Evolutionary conservation across 2,888 invertebrate genomes (phyloP), one percentile per base, ranked within the genome.

Genomic region (Heliothis peltigera): DNA sequence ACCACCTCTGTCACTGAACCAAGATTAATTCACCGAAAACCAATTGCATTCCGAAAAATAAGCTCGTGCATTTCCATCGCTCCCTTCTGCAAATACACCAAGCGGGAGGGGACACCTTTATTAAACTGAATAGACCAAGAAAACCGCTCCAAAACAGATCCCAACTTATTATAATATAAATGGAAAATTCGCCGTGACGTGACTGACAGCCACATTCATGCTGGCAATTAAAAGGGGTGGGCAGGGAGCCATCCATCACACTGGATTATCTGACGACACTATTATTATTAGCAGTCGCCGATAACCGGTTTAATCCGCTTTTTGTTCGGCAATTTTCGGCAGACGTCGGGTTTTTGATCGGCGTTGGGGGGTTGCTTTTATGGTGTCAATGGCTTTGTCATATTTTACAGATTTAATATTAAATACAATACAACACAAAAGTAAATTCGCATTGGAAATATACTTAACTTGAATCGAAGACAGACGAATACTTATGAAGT

Each of bases 131-230:
- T 62, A 72, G 22, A 68, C 79, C 73, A 79, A 82, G 83, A 73
- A 80, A 79, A 81, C 78, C 72, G 79, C 81, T 79, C 72, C 71
- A 61, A 69, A 67, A 72, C 79, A 84, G 85, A 87, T 84, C 79
- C 66, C 85, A 92, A 90, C 93, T 91, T 90, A 94, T 94, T 94
- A 93, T 94, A 94, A 94, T 94, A 93, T 92, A 94, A 92, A 94
- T 94, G 88, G 94, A 90, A 92, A 92, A 88, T 86, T 86, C 85
- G 75, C 83, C 85, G 85, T 91, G 92, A 91, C 86, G 91, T 91
- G 92, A 91, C 69, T 88, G 88, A 80, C 87, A 88, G 85, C 83
- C 84, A 87, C 84, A 88, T 87, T 87, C 89, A 89, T 87, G 88
- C 86, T 68, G 89, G 88, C 94, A 94, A 94, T 94, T 94, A 94